A percentile compares a stretch with the other conserved stretches of the same genome.
phyloP scores from a whole-genome alignment of 2,888 invertebrate genomes.

The Pycnomerus fuliginosus region DNA sequence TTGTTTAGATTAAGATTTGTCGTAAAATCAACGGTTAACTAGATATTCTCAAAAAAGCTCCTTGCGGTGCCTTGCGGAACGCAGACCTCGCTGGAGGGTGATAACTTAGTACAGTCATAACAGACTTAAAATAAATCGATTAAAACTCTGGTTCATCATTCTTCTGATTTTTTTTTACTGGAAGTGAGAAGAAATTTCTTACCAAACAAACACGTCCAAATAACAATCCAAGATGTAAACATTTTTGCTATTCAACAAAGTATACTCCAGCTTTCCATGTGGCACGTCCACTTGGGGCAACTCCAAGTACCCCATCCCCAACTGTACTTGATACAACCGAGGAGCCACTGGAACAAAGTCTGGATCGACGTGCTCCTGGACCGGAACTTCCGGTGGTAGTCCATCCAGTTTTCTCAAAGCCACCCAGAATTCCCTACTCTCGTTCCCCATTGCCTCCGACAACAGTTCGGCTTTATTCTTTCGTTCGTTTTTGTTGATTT shows the following conservation, averaged over 20 bases:
- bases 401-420: conserved; percentile 63
- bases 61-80: too few species aligned
- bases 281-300: conserved; percentile 88
- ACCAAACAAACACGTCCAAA: conserved; percentile 94
- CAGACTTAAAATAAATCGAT: conserved; percentile 1
- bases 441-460: conserved; percentile 78
- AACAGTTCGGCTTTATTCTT: conserved; percentile 92
- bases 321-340: conserved; percentile 88
- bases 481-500: conserved; percentile 97
- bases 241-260: conserved; percentile 81
- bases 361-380: conserved; percentile 69
- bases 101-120: too few species aligned
- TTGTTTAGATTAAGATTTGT: too few species aligned
- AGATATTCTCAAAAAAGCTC: too few species aligned
- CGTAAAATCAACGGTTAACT: too few species aligned
- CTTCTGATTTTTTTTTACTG: neutral
- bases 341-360: conserved; percentile 68
- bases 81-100: too few species aligned
- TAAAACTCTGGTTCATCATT: too few species aligned
- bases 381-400: conserved; percentile 53
- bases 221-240: conserved; percentile 97
- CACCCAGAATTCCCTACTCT: conserved; percentile 83
- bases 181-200: conserved; percentile 35
- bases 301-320: conserved; percentile 98
- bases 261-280: conserved; percentile 73